Evolutionary conservation across 2,888 invertebrate genomes (phyloP).

Genomic region (Miltochrista miniata): DNA sequence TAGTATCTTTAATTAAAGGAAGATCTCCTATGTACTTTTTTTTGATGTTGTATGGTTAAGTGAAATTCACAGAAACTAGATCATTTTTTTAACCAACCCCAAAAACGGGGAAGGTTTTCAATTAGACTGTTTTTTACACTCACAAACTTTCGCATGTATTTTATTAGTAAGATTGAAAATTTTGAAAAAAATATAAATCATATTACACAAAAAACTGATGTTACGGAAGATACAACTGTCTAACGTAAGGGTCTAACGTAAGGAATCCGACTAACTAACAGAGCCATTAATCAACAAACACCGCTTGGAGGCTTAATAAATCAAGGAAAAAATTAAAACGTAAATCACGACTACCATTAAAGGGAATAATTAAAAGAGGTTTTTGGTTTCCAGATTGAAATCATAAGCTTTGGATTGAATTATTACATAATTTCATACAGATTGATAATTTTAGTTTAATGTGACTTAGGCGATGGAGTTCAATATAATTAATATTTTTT

Average conservation of each 20-base stretch:
- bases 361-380: conserved; percentile 27
- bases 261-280: conserved; percentile 19
- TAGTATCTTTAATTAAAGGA: no score
- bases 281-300: conserved; percentile 33
- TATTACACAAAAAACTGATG: conserved; percentile 6
- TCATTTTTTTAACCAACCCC: no score
- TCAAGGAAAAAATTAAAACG: conserved; percentile 26
- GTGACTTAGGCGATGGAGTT: neutral
- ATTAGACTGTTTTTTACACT: no score
- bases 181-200: no score
- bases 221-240: conserved; percentile 4
- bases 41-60: no score
- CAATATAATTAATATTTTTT: neutral
- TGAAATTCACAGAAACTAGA: no score
- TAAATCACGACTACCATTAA: conserved; percentile 24
- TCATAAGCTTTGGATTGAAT: neutral
- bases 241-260: conserved; percentile 15
- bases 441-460: conserved; percentile 1
- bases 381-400: conserved; percentile 7
- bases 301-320: conserved; percentile 29
- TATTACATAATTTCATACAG: conserved; percentile 5
- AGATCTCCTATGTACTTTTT: no score
- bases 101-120: no score
- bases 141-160: no score
- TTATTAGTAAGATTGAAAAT: no score